These are phyloP conservation scores for Pherbina coryleti DNA, from an alignment of 2,888 invertebrate genomes.

Conservation along the genomic window DNA sequence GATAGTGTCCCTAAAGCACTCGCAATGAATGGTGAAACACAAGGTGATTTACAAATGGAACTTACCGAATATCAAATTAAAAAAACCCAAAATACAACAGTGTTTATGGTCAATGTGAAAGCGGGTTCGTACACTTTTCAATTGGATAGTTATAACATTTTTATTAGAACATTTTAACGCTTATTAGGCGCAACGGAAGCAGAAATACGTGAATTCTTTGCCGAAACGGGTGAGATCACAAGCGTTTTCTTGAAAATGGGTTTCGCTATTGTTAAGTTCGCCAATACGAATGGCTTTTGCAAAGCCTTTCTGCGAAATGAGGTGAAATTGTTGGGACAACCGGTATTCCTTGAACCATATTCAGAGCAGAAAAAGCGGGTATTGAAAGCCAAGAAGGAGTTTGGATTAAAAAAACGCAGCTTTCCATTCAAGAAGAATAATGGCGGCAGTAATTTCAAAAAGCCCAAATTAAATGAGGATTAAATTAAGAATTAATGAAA, in stretches of 20 bases:
- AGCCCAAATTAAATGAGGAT: background rate
- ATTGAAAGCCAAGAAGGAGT: background rate
- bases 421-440: slow-evolving; percentile 30
- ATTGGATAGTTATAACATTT: background rate
- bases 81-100: slow-evolving; percentile 15
- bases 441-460: background rate
- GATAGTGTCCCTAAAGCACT: slow-evolving; percentile 51
- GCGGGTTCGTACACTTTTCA: slow-evolving; percentile 38
- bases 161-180: background rate
- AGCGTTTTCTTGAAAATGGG: slow-evolving; percentile 37
- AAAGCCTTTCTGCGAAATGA: slow-evolving; percentile 60
- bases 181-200: slow-evolving; percentile 47
- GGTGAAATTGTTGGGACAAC: slow-evolving; percentile 43
- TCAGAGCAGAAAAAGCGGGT: slow-evolving; percentile 51
- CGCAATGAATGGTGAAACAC: slow-evolving; percentile 52
- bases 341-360: slow-evolving; percentile 59
- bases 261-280: slow-evolving; percentile 56
- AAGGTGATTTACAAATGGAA: slow-evolving; percentile 52
- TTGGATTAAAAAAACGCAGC: slow-evolving; percentile 34
- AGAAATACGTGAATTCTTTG: slow-evolving; percentile 50
- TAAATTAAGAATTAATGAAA: background rate
- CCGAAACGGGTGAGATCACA: slow-evolving; percentile 52
- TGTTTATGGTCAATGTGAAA: slow-evolving; percentile 46
- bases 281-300: slow-evolving; percentile 56
- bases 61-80: slow-evolving; percentile 43